Evolutionary conservation across 2,113 vertebrate species (phyloP), one percentile per base, ranked within the genome.

Genomic region (Nothoprocta pentlandii): DNA sequence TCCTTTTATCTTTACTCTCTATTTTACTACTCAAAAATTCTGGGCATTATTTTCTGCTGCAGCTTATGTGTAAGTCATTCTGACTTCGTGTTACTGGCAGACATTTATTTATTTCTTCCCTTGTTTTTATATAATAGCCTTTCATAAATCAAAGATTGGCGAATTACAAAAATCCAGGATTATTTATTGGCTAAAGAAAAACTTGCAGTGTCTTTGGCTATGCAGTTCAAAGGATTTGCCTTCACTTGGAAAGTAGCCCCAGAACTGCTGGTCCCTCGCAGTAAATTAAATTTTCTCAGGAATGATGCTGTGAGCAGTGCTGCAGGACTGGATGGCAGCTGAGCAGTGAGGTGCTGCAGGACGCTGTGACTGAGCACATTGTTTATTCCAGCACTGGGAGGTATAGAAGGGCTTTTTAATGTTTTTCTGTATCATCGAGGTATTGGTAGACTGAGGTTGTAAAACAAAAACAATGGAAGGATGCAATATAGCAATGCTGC

Each of bases 221-320:
- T 44, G 4, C 1, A 92, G 90, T 95, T 96, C 90, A 95, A 93
- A 94, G 90, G 83, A 44, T 94, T 92, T 79, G 73, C 86, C 92
- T 96, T 81, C 92, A 75, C 69, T 93, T 96, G 95, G 93, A 92
- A 88, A 66, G 83, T 21, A 93, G 90, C 85, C 88, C 83, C 62
- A 81, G 94, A 94, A 84, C 77, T 92, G 94, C 93, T 93, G 95
- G 92, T 95, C 69, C 62, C 88, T 28, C 68, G 94, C 80, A 90
- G 79, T 58, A 73, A 92, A 83, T 79, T 88, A 63, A 93, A 89
- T 85, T 5, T 1, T 88, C 94, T 90, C 90, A 75, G 82, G 93
- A 92, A 88, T 95, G 87, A 94, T 95, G 82, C 96, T 93, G 68
- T 90, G 69, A 73, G 66, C 69, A 41, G 66, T 92, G 88, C 95